Conservation (phyloP, 2,888 invertebrate genomes). For the Rotaria socialis region DNA sequence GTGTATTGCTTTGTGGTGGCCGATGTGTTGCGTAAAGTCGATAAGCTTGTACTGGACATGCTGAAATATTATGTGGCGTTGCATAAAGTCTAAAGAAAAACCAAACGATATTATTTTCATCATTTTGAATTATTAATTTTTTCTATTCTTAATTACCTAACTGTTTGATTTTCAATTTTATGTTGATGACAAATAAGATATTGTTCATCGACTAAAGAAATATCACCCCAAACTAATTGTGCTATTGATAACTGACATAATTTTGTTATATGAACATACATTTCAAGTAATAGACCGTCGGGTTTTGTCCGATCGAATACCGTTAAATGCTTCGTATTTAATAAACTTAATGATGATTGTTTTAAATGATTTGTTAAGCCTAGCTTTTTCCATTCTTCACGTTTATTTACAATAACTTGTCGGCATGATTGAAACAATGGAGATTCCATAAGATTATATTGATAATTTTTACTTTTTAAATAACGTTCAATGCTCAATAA, state of each 20-base stretch:
- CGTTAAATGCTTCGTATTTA: background rate
- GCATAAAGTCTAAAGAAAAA: background rate
- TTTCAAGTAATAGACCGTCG: constrained; percentile 15
- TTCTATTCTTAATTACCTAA: background rate
- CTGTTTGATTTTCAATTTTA: background rate
- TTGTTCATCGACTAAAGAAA: constrained; percentile 20
- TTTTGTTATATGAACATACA: constrained; percentile 2
- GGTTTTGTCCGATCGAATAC: background rate
- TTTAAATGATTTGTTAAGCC: background rate
- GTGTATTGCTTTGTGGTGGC: constrained; percentile 26
- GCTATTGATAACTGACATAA: background rate
- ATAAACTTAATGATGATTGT: background rate
- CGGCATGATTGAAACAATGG: constrained; percentile 25
- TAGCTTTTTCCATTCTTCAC: constrained; percentile 18
- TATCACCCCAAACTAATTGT: constrained; percentile 26
- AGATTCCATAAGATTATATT: constrained; percentile 32
- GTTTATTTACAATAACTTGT: constrained; percentile 13
- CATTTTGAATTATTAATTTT: background rate
- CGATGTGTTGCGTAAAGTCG: constrained; percentile 13
- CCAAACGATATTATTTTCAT: background rate
- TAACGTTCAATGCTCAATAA: constrained; percentile 33
- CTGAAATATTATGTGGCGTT: background rate
- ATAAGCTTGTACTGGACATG: constrained; percentile 30
- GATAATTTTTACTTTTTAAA: constrained; percentile 33
- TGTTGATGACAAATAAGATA: constrained; percentile 2